phyloP scores from a whole-genome alignment of 2,797 vertebrate species.

The Anableps anableps region DNA sequence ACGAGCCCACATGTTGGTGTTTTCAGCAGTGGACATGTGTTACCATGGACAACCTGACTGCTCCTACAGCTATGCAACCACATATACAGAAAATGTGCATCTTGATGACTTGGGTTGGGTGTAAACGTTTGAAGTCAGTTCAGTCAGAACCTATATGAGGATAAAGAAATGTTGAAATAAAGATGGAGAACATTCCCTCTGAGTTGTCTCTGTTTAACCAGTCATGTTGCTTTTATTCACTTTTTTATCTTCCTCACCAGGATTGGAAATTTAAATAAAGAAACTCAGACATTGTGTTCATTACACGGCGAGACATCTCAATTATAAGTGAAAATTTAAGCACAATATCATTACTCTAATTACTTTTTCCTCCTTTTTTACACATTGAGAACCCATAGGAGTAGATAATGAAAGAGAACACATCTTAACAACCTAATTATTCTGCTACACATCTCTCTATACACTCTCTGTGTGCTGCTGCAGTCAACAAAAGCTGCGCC shows the following conservation, averaged over 20 bases:
- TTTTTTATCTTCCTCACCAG: background rate
- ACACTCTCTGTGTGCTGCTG: background rate
- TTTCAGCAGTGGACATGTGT: background rate
- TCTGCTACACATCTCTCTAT: background rate
- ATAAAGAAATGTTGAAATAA: background rate
- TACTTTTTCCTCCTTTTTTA: background rate
- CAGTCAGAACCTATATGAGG: background rate
- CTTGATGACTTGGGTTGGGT: background rate
- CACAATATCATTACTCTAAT: background rate
- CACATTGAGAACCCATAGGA: background rate
- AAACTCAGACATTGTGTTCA: background rate
- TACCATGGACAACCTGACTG: background rate
- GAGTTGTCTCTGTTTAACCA: background rate
- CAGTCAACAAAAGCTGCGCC: slow-evolving; percentile 5
- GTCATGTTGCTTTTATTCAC: too few relatives aligned
- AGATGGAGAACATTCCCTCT: background rate
- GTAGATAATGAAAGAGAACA: background rate
- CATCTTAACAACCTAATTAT: background rate
- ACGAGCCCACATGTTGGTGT: background rate
- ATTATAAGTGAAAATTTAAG: too few relatives aligned
- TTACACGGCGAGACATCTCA: background rate
- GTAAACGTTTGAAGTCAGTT: background rate
- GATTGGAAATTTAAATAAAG: background rate
- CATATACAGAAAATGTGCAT: background rate
- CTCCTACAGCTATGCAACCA: background rate